These are phyloP conservation scores for Coluber constrictor DNA, from an alignment of 2,797 vertebrate species.

Conservation along the genomic window DNA sequence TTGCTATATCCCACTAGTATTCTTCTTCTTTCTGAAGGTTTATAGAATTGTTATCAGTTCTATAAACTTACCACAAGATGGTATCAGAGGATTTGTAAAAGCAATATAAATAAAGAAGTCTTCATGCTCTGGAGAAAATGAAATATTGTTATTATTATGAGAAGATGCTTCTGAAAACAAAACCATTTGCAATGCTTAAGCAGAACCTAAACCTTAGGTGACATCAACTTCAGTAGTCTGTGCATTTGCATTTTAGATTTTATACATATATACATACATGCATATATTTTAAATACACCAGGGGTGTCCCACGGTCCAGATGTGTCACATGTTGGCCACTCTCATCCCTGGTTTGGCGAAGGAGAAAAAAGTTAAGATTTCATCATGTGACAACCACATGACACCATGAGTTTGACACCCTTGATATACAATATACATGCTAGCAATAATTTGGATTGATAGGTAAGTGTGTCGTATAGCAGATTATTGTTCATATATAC, in stretches of 20 bases:
- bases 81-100: conserved; percentile 47
- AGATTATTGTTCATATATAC: not conserved
- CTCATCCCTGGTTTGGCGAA: too few relatives aligned
- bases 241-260: not conserved
- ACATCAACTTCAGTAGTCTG: not conserved
- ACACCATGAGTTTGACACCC: too few relatives aligned
- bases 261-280: too few relatives aligned
- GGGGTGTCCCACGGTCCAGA: too few relatives aligned
- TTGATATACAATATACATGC: not conserved
- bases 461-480: not conserved
- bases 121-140: not conserved
- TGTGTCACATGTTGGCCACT: too few relatives aligned
- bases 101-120: not conserved
- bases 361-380: too few relatives aligned
- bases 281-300: too few relatives aligned
- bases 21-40: not conserved
- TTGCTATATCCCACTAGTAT: not conserved
- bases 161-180: not conserved
- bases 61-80: conserved; percentile 60
- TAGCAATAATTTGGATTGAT: not conserved
- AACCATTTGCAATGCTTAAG: not conserved
- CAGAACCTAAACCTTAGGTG: not conserved
- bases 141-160: not conserved
- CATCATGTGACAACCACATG: too few relatives aligned
- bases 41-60: not conserved